A percentile compares a stretch with the other conserved stretches of the same genome.
These are phyloP conservation scores for Saccostrea glomerata DNA, from an alignment of 1,140 invertebrate genomes.

Conservation along the genomic window DNA sequence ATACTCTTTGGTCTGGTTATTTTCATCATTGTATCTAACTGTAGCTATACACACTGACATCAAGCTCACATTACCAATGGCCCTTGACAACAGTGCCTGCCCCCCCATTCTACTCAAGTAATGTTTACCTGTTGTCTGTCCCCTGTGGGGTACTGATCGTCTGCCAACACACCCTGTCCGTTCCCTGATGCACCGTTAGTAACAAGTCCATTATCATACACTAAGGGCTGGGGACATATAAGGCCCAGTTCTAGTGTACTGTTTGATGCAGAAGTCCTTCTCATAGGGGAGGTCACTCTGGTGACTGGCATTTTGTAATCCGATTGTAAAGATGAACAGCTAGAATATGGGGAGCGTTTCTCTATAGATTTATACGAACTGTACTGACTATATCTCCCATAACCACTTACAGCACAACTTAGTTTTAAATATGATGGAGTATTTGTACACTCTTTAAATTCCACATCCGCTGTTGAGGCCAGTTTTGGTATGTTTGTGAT, in stretches of 20 bases:
- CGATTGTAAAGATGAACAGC: conserved; percentile 66
- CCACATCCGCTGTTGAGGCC: conserved; percentile 47
- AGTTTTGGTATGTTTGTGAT: conserved; percentile 52
- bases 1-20: too few relatives aligned
- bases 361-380: conserved; percentile 67
- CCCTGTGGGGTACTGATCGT: conserved; percentile 51
- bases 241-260: conserved; percentile 55
- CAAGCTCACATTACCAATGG: too few relatives aligned
- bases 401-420: conserved; percentile 72
- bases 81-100: too few relatives aligned
- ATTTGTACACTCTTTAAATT: conserved; percentile 54
- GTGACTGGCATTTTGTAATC: conserved; percentile 65
- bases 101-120: too few relatives aligned
- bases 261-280: conserved; percentile 53
- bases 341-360: conserved; percentile 69
- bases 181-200: conserved; percentile 41
- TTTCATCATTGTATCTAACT: too few relatives aligned
- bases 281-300: conserved; percentile 53
- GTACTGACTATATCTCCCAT: conserved; percentile 69
- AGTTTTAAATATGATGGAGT: conserved; percentile 72
- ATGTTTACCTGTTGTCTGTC: conserved; percentile 52
- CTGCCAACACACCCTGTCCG: conserved; percentile 41
- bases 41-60: too few relatives aligned
- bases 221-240: conserved; percentile 52
- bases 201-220: conserved; percentile 47